Base-by-base conservation (phyloP, 1,140 invertebrate species). In the Bombus picipes region DNA sequence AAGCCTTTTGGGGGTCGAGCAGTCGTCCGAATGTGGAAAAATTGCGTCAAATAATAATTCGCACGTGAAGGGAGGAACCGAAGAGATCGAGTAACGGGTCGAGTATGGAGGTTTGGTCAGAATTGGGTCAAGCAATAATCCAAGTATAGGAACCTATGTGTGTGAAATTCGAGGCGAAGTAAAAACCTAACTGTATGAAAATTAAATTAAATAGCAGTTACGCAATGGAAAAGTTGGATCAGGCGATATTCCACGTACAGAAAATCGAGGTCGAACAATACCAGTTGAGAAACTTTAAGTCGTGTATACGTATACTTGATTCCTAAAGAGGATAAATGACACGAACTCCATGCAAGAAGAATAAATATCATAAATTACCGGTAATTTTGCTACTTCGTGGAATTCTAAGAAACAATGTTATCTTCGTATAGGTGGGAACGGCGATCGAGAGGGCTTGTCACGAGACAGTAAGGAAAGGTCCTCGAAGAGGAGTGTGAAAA, bases 401-500 rank as follows among this genome's bases (percentile, higher is more conserved):
- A 59, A 39, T 9, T 57, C n/a, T 80, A n/a, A 72, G 66, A n/a
- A 66, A 66, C 53, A 47, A 66, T 43, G 70, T 79, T 78, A 3
- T 53, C 0, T 78, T 65, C 57, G 25, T 25, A 10, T 62, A 85
- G 85, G 74, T 87, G 41, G 32, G 18, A 85, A 89, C 79, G 84
- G 66, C 83, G 79, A 85, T 86, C 84, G 85, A 65, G 91, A 89
- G 32, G 68, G 25, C 76, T 76, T 92, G 47, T 88, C 90, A 10
- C 59, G 84, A 12, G 74, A 92, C 37, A 72, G 81, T n/a, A 91
- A 92, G 65, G 89, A 92, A 34, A 84, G 90, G 32, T 88, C 88
- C 12, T 91, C 93, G 47, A 91, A 75, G 66, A 85, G 88, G 41
- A 93, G 92, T 66, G 81, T 92, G 13, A 93, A 93, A 85, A 92